These are phyloP conservation scores for Papilio polyxenes DNA, from an alignment of 1,140 invertebrate genomes.

Conservation along the genomic window DNA sequence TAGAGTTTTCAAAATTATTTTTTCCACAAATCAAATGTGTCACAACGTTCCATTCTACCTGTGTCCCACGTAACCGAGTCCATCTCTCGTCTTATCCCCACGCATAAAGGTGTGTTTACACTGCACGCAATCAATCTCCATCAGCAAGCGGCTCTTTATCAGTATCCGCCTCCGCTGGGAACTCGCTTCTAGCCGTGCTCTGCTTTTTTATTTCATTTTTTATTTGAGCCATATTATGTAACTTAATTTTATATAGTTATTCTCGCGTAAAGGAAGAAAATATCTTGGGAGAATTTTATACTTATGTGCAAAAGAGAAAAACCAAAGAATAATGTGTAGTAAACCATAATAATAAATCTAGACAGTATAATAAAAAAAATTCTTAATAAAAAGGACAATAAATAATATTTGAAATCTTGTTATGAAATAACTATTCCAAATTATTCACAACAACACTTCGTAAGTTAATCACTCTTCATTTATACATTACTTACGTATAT, in stretches of 20 bases:
- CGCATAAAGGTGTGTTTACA: slow-evolving; percentile 67
- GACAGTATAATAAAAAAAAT: no score
- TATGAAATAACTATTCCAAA: no score
- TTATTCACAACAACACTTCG: neutral
- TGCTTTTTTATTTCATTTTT: neutral
- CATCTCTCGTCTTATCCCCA: slow-evolving; percentile 42
- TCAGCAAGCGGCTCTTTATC: slow-evolving; percentile 67
- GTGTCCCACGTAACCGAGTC: slow-evolving; percentile 57
- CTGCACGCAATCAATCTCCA: slow-evolving; percentile 71
- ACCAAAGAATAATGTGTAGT: no score
- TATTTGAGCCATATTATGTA: neutral
- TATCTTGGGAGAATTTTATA: no score
- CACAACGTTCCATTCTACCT: slow-evolving; percentile 39
- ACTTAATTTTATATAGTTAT: neutral
- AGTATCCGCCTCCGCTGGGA: slow-evolving; percentile 55
- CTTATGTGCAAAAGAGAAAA: no score
- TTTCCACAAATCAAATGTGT: slow-evolving; percentile 23
- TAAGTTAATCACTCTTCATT: neutral
- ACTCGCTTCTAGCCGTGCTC: slow-evolving; percentile 47
- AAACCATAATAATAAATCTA: no score
- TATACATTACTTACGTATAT: neutral
- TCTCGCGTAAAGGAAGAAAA: no score
- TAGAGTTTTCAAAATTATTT: neutral
- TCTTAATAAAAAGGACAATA: no score
- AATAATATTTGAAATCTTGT: no score